Percentiles rank a stretch among this genome's conserved stretches.
phyloP scores from a whole-genome alignment of 2,113 vertebrate genomes.

The Sander vitreus region DNA sequence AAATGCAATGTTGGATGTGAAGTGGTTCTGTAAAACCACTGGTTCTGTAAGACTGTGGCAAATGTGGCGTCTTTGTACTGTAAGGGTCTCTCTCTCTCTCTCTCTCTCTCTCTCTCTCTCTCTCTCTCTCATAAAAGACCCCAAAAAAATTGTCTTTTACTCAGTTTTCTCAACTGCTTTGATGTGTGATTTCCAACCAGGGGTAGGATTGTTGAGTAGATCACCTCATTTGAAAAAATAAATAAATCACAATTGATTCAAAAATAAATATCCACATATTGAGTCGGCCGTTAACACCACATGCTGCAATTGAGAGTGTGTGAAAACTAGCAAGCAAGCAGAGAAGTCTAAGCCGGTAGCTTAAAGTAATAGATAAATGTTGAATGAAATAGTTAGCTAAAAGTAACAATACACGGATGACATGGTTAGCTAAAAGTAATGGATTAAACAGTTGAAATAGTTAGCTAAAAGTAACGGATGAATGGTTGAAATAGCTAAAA shows the following conservation, averaged over 20 bases:
- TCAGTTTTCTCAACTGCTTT: not conserved
- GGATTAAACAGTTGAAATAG: not conserved
- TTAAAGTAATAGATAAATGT: not conserved
- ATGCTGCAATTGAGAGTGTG: too few species aligned
- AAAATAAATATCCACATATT: not conserved
- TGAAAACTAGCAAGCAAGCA: not conserved
- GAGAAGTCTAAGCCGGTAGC: not conserved
- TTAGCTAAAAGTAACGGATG: not conserved
- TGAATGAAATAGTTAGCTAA: not conserved
- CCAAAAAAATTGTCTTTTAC: not conserved
- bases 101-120: not conserved
- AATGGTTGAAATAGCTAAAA: not conserved
- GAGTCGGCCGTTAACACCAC: not conserved
- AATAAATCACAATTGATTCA: not conserved
- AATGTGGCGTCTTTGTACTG: conserved; percentile 35
- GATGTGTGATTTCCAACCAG: not conserved
- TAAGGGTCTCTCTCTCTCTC: conserved; percentile 11
- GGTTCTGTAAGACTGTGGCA: not conserved
- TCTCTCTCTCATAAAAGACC: conserved; percentile 22
- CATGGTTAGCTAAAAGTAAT: not conserved
- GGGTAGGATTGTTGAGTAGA: too few species aligned
- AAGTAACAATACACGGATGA: too few species aligned
- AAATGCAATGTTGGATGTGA: conserved; percentile 13
- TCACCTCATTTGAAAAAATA: not conserved
- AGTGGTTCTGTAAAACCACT: conserved; percentile 1